Percentiles rank a stretch among this genome's conserved stretches.
Conservation (phyloP, 2,113 vertebrate species). For the Micronycteris hirsuta region DNA sequence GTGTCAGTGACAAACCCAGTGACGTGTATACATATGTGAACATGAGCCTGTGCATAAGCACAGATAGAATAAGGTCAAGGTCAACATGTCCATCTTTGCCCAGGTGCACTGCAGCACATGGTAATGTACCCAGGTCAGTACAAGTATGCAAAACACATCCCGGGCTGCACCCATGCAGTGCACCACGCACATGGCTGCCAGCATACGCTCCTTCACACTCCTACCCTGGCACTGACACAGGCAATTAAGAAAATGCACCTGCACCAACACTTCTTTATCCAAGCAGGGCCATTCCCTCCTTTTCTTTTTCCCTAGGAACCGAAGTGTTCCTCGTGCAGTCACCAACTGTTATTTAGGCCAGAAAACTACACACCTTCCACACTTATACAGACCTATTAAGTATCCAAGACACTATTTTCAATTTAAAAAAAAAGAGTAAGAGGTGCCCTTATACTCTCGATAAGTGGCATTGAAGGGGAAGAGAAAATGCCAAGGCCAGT, state of each 20-base stretch:
- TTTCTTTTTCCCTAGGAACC: neutral
- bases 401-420: neutral
- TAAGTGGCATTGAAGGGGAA: neutral
- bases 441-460: neutral
- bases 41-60: neutral
- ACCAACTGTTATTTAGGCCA: neutral
- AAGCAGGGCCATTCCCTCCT: neutral
- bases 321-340: neutral
- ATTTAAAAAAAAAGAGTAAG: neutral
- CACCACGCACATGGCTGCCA: neutral
- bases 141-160: conserved; percentile 32
- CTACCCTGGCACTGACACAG: neutral
- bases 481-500: neutral
- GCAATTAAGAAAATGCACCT: conserved; percentile 43
- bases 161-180: neutral
- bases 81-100: neutral
- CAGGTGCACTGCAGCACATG: neutral
- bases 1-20: neutral
- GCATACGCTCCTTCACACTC: neutral
- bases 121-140: neutral
- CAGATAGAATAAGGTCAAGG: conserved; percentile 35
- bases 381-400: neutral
- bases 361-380: neutral
- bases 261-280: neutral
- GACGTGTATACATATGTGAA: neutral